A percentile compares a stretch with the other conserved stretches of the same genome.
Evolutionary conservation across 2,888 invertebrate genomes (phyloP).

Genomic region (Spisula subtruncata): DNA sequence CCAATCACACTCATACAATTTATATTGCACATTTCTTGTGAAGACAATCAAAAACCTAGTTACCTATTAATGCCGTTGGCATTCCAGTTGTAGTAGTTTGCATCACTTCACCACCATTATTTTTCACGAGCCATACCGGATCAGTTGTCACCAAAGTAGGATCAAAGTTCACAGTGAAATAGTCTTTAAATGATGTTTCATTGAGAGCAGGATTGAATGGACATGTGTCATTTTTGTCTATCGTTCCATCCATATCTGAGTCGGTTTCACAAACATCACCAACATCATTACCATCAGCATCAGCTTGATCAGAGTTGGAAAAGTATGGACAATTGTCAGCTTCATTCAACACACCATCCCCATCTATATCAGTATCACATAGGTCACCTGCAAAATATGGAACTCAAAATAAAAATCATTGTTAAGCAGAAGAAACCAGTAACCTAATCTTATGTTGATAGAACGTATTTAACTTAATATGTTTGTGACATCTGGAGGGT

Average conservation of each 20-base stretch:
- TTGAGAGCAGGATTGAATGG: constrained; percentile 85
- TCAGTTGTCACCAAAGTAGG: constrained; percentile 57
- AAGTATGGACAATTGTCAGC: constrained; percentile 95
- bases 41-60: not conserved
- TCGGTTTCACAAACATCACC: constrained; percentile 75
- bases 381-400: constrained; percentile 84
- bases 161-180: constrained; percentile 69
- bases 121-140: constrained; percentile 71
- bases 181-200: constrained; percentile 63
- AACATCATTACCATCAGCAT: constrained; percentile 82
- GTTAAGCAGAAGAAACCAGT: no score
- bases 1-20: no score
- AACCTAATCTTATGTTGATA: no score
- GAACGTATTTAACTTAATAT: no score
- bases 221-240: constrained; percentile 92
- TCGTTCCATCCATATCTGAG: constrained; percentile 81
- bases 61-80: constrained; percentile 81
- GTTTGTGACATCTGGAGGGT: no score
- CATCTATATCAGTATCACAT: constrained; percentile 88
- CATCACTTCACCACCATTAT: constrained; percentile 72
- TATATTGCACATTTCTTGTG: no score
- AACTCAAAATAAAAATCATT: not conserved
- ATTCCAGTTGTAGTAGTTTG: constrained; percentile 73
- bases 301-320: constrained; percentile 91
- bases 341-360: constrained; percentile 94